Evolutionary conservation across 2,888 invertebrate genomes (phyloP).

Genomic region (Diarsia rubi): DNA sequence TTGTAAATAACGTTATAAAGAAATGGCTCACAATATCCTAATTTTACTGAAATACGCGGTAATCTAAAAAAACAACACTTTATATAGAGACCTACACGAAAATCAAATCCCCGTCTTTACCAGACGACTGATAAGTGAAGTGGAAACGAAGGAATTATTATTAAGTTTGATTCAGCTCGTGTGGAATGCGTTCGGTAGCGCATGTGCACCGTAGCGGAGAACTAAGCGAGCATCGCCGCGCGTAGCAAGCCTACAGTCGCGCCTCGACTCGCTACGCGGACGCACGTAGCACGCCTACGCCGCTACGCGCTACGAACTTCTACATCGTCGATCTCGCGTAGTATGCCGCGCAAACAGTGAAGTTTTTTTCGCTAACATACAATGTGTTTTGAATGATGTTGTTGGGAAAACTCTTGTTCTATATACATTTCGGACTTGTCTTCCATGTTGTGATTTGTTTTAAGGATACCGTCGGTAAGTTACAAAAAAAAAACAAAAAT

Average conservation of each 20-base stretch:
- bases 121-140: slow-evolving; percentile 71
- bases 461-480: slow-evolving; percentile 88
- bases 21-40: neutral
- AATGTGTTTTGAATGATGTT: slow-evolving; percentile 89
- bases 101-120: slow-evolving; percentile 62
- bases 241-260: slow-evolving; percentile 77
- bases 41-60: neutral
- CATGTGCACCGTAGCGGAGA: slow-evolving; percentile 82
- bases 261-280: slow-evolving; percentile 75
- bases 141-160: slow-evolving; percentile 72
- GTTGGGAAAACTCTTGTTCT: slow-evolving; percentile 89
- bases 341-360: slow-evolving; percentile 79
- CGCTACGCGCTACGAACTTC: slow-evolving; percentile 79
- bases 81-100: slow-evolving; percentile 36
- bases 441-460: slow-evolving; percentile 90
- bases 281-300: slow-evolving; percentile 82
- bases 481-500: slow-evolving; percentile 22
- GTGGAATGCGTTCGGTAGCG: slow-evolving; percentile 75
- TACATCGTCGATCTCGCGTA: slow-evolving; percentile 67
- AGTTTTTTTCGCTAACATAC: slow-evolving; percentile 77
- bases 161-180: slow-evolving; percentile 73
- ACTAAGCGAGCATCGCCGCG: slow-evolving; percentile 69
- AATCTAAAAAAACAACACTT: neutral
- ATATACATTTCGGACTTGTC: slow-evolving; percentile 89
- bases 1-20: neutral